phyloP scores from a whole-genome alignment of 2,888 invertebrate genomes.

The Amblyjoppa fuscipennis region DNA sequence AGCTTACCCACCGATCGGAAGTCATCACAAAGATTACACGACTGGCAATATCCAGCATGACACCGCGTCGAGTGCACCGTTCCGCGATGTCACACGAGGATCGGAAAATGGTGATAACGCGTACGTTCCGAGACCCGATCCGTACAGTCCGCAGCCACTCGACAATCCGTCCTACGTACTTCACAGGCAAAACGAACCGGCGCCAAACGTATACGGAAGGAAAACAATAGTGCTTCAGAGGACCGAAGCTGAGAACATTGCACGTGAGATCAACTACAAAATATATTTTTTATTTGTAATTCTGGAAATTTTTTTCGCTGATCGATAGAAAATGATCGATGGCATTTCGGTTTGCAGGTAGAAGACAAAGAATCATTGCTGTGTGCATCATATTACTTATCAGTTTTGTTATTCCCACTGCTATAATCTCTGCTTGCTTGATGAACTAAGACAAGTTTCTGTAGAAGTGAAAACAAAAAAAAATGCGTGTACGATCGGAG shows the following conservation, averaged over 20 bases:
- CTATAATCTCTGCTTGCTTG: background rate
- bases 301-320: background rate
- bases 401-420: background rate
- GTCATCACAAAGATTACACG: background rate
- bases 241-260: background rate
- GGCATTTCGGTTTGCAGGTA: background rate
- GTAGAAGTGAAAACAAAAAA: background rate
- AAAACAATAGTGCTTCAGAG: background rate
- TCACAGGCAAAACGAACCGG: background rate
- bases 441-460: background rate
- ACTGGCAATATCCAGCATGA: background rate
- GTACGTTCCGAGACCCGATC: no score
- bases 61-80: background rate
- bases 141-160: no score
- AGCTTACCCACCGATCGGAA: background rate
- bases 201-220: background rate
- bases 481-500: background rate
- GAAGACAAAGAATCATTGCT: background rate
- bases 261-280: background rate
- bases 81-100: background rate
- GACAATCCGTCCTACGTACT: no score
- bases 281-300: background rate
- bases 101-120: no score
- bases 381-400: background rate
- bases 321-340: background rate